Percentiles rank a stretch among this genome's conserved stretches.
Evolutionary conservation across 1,140 invertebrate species (phyloP).

Genomic region (Polypedilum vanderplanki): DNA sequence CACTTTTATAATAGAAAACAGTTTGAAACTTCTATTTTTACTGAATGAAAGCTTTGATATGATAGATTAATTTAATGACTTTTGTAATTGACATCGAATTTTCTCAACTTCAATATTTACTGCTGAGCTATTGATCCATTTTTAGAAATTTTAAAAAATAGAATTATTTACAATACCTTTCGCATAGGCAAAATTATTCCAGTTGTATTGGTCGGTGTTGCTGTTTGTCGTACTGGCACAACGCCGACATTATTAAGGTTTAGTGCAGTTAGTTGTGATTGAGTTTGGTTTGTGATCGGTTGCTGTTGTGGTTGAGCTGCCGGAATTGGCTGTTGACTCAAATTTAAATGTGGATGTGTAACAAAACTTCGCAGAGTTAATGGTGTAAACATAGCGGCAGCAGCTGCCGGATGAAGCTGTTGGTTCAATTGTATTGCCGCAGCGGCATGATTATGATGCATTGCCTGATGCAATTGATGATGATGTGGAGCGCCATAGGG

Average conservation of each 20-base stretch:
- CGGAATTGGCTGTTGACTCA: conserved; percentile 22
- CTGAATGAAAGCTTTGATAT: too few relatives aligned
- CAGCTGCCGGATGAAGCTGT: conserved; percentile 32
- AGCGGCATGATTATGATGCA: conserved; percentile 30
- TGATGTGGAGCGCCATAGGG: conserved; percentile 7
- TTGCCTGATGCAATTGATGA: conserved; percentile 23
- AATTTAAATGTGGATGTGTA: conserved; percentile 30
- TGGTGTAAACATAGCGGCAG: conserved; percentile 33
- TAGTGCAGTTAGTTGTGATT: conserved; percentile 32
- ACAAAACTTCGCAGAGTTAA: conserved; percentile 32
- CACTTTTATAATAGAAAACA: too few relatives aligned
- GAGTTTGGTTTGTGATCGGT: conserved; percentile 30
- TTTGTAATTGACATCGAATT: too few relatives aligned
- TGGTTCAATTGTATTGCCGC: conserved; percentile 16
- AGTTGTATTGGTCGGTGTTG: conserved; percentile 6
- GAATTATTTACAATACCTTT: conserved; percentile 31
- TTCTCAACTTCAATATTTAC: too few relatives aligned
- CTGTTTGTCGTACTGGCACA: conserved; percentile 32
- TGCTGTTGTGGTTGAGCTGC: conserved; percentile 24
- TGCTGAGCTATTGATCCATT: too few relatives aligned
- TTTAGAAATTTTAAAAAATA: too few relatives aligned
- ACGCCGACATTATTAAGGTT: conserved; percentile 34
- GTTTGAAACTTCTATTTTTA: too few relatives aligned
- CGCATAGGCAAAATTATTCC: conserved; percentile 32
- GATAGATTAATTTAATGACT: too few relatives aligned